These are phyloP conservation scores for Pogona vitticeps DNA, from an alignment of 2,113 vertebrate genomes.

Conservation along the genomic window DNA sequence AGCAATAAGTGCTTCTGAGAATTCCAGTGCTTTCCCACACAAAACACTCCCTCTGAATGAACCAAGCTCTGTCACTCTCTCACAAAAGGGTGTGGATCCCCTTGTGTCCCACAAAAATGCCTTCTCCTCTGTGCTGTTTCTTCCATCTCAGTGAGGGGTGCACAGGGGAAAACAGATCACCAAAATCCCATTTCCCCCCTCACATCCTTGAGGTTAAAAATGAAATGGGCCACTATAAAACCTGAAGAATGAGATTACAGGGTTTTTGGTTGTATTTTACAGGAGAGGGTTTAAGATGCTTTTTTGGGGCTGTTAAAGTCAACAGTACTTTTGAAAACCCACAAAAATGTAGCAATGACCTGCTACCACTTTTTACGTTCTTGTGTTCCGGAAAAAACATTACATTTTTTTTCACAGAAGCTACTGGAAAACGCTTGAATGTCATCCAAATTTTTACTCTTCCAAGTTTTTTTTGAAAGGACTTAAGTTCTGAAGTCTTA, in stretches of 20 bases:
- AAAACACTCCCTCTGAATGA: slow-evolving; percentile 43
- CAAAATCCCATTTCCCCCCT: neutral
- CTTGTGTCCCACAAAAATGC: slow-evolving; percentile 45
- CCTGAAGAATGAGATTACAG: neutral
- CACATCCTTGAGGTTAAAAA: slow-evolving; percentile 27
- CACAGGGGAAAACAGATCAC: neutral
- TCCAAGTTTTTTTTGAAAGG: neutral
- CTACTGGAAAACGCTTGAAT: neutral
- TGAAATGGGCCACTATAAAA: slow-evolving; percentile 22
- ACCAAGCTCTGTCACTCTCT: slow-evolving; percentile 25
- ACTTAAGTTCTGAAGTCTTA: neutral
- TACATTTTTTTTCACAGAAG: neutral
- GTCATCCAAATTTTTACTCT: neutral
- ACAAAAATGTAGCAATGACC: neutral
- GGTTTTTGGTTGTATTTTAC: slow-evolving; percentile 17
- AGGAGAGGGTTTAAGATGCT: slow-evolving; percentile 18
- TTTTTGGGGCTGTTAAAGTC: slow-evolving; percentile 32
- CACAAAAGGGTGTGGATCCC: slow-evolving; percentile 33
- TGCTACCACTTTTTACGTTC: neutral
- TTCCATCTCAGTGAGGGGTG: slow-evolving; percentile 18
- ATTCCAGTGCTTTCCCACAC: slow-evolving; percentile 20
- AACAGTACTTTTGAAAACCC: slow-evolving; percentile 29
- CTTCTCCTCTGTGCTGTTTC: neutral
- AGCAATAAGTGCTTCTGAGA: slow-evolving; percentile 1
- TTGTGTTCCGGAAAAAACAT: neutral